A percentile compares a stretch with the other conserved stretches of the same genome.
Evolutionary conservation across 2,888 invertebrate genomes (phyloP).

Genomic region (Geotrupes spiniger): DNA sequence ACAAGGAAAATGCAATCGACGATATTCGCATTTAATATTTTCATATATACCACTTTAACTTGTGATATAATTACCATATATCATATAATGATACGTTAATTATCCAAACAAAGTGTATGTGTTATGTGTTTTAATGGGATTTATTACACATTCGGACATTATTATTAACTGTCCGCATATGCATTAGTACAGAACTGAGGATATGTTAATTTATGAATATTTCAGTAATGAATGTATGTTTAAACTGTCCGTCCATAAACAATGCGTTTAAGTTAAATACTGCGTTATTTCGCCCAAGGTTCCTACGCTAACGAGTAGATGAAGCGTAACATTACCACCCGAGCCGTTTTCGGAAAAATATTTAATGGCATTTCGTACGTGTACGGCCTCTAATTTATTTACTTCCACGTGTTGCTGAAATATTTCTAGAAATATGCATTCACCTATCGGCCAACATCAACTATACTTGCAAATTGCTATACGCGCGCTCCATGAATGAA

Average conservation of each 20-base stretch:
- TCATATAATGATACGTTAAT: too few species aligned
- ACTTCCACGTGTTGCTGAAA: constrained; percentile 6
- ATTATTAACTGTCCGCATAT: not conserved
- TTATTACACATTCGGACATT: too few species aligned
- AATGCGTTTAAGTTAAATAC: constrained; percentile 14
- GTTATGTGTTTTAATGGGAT: too few species aligned
- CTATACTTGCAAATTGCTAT: too few species aligned
- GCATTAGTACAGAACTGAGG: not conserved
- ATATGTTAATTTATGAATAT: constrained; percentile 7
- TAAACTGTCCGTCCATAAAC: constrained; percentile 13
- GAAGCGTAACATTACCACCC: constrained; percentile 24
- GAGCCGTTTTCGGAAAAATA: not conserved
- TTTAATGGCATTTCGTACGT: constrained; percentile 5
- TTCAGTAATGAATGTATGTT: constrained; percentile 12
- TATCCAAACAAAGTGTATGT: too few species aligned
- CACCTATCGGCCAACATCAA: too few species aligned
- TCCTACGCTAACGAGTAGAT: constrained; percentile 23
- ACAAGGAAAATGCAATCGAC: too few species aligned
- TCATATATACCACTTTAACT: too few species aligned
- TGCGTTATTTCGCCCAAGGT: constrained; percentile 16
- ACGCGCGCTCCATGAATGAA: constrained; percentile 2
- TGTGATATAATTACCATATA: too few species aligned
- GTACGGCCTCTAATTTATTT: constrained; percentile 2
- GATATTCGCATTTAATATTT: too few species aligned
- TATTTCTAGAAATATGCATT: not conserved